Conservation (phyloP, 2,113 vertebrate species). For the Nibea albiflora region DNA sequence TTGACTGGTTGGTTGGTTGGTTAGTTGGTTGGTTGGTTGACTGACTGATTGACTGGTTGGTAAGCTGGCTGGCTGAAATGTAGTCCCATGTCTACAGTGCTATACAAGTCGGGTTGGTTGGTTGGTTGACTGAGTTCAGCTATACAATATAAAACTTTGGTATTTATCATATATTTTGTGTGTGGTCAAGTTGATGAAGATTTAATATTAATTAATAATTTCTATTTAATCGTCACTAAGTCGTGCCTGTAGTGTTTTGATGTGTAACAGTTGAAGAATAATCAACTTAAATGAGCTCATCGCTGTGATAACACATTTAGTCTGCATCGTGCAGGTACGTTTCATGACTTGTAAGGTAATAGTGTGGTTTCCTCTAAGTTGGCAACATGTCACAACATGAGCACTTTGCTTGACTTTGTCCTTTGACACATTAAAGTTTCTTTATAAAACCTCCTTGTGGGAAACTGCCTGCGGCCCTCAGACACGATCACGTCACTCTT, state of each 20-base stretch:
- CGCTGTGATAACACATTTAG: background rate
- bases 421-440: background rate
- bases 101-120: no score
- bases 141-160: background rate
- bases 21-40: no score
- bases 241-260: background rate
- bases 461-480: constrained; percentile 33
- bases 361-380: background rate
- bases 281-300: no score
- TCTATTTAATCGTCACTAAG: no score
- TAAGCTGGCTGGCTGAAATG: no score
- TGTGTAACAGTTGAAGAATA: background rate
- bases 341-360: background rate
- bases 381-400: constrained; percentile 47
- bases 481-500: background rate
- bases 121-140: no score
- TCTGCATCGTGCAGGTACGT: background rate
- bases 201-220: no score
- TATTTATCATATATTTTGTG: no score
- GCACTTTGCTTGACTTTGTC: constrained; percentile 13
- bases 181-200: no score
- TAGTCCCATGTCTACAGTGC: no score
- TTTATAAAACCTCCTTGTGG: constrained; percentile 3
- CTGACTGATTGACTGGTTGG: no score
- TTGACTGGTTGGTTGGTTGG: no score